Base-by-base conservation (phyloP, 1,140 invertebrate species). In the Melanaphis sacchari region DNA sequence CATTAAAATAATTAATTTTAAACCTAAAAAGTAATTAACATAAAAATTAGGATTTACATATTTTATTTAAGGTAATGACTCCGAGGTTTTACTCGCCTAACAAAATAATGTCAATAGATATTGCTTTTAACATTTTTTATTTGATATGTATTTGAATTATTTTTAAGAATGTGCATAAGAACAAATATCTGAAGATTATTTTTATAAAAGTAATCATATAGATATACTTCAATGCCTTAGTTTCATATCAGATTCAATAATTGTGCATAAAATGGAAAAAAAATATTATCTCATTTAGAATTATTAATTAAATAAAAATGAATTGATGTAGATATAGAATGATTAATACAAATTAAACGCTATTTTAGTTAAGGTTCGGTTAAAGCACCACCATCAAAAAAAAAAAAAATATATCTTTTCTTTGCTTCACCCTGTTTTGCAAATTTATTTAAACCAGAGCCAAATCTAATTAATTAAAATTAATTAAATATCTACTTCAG, bases 111-210 rank as follows among this genome's bases (percentile, higher is more conserved):
- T 92, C 24, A 92, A 46, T 9, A 82, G 76, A 92, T 92, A 92
- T 92, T 92, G 66, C 90, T 92, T 92, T 81, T 36, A 92, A 24
- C 82, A 38, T 82, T 81, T 26, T 92, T 82, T 38, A 81, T 49
- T 81, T 92, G 90, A 92, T 92, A 92, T 92, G 90, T 92, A 92
- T 92, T 81, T 82, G 41, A 81, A 92, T 36, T 46, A 76, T 46
- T 90, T 66, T 41, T 46, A 92, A 92, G 43, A 66, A 46, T 92
- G 26, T 46, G 66, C 90, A 46, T 36, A 54, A 92, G n/a, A 38
- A 43, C 21, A 40, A 92, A 36, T 49, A 82, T 46, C 15, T 82
- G 3, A 49, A n/a, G 38, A 31, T 89, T 38, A 31, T 66, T 59
- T 36, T 38, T 41, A 66, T 66, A 66, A 90, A 31, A 24, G 9